These are phyloP conservation scores for Eulithis prunata DNA, from an alignment of 2,888 invertebrate species.

Conservation along the genomic window DNA sequence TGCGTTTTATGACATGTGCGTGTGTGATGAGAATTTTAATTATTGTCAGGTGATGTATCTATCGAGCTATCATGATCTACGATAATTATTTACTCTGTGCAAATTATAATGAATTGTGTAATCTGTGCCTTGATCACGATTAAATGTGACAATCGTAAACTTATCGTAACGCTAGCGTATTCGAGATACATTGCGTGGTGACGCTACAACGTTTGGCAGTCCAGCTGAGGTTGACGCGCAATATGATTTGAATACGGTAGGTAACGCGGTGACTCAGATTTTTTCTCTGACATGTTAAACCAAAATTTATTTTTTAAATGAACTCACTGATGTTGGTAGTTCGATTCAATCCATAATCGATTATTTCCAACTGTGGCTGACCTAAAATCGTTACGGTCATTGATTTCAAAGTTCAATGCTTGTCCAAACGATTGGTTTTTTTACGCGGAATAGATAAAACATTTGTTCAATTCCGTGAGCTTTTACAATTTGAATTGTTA, in stretches of 20 bases:
- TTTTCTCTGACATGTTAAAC: too few relatives aligned
- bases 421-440: conserved; percentile 33
- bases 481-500: conserved; percentile 19
- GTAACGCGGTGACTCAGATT: too few relatives aligned
- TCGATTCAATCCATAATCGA: conserved; percentile 11
- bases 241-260: too few relatives aligned
- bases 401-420: conserved; percentile 35
- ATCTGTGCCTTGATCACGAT: background rate
- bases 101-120: background rate
- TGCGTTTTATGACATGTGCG: conserved; percentile 23
- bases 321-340: conserved; percentile 1
- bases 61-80: conserved; percentile 5
- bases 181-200: too few relatives aligned
- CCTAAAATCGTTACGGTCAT: conserved; percentile 33
- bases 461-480: conserved; percentile 27
- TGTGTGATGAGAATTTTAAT: conserved; percentile 31
- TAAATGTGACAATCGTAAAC: background rate
- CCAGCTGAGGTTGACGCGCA: too few relatives aligned
- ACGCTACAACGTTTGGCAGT: too few relatives aligned
- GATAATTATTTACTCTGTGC: background rate
- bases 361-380: conserved; percentile 26
- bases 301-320: background rate
- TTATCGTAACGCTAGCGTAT: too few relatives aligned
- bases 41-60: conserved; percentile 11
- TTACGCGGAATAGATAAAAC: conserved; percentile 33